Conservation (phyloP, 2,797 vertebrate species). For the Lepidocolaptes lacrymiger region DNA sequence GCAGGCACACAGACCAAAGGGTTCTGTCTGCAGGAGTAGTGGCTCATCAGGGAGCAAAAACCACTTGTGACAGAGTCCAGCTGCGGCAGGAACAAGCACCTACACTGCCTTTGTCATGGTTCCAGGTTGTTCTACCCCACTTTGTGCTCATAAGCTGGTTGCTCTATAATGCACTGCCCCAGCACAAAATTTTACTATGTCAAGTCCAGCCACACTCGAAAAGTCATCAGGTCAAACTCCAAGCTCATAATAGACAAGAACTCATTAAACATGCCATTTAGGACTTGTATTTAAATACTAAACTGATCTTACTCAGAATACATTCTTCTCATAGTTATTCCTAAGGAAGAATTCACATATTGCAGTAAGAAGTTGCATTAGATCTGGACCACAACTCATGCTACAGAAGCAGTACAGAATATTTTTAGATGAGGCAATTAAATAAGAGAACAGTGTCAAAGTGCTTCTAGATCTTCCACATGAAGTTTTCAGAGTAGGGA, state of each 20-base stretch:
- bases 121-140: neutral
- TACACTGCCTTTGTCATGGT: neutral
- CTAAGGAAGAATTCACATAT: neutral
- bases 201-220: neutral
- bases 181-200: neutral
- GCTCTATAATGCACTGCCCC: neutral
- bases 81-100: neutral
- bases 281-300: neutral
- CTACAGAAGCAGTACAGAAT: neutral
- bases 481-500: neutral
- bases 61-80: neutral
- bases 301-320: neutral
- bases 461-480: neutral
- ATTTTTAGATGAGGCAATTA: neutral
- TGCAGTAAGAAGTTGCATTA: neutral
- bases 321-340: neutral
- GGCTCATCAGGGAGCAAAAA: neutral
- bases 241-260: neutral
- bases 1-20: neutral
- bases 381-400: neutral
- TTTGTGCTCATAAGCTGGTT: neutral
- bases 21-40: neutral
- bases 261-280: neutral
- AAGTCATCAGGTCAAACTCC: neutral
- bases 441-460: neutral